phyloP scores from a whole-genome alignment of 2,113 vertebrate species.

The Macrotus californicus region DNA sequence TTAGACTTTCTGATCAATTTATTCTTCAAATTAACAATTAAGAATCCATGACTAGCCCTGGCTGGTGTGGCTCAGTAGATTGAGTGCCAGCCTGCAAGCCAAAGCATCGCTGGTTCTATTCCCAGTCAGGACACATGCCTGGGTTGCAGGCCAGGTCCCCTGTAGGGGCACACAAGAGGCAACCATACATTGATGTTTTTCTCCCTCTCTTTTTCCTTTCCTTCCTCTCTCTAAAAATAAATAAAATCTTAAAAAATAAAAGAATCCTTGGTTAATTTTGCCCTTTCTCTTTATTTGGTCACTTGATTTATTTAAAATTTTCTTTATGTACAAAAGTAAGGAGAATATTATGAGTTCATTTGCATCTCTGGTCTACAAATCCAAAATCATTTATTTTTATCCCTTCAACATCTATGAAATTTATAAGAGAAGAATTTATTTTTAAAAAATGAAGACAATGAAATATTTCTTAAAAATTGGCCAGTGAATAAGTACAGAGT shows the following conservation, averaged over 20 bases:
- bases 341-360: neutral
- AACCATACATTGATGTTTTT: too few relatives aligned
- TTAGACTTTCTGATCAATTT: neutral
- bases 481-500: neutral
- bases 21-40: neutral
- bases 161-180: too few relatives aligned
- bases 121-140: too few relatives aligned
- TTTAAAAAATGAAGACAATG: neutral
- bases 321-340: neutral
- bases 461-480: neutral
- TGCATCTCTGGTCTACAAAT: neutral
- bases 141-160: too few relatives aligned
- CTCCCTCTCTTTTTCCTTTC: too few relatives aligned
- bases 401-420: neutral
- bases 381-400: neutral
- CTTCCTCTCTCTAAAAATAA: too few relatives aligned
- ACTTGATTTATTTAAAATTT: slow-evolving; percentile 11
- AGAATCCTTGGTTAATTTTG: neutral
- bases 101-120: too few relatives aligned
- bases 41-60: too few relatives aligned
- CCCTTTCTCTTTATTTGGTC: neutral
- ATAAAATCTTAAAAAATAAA: too few relatives aligned
- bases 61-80: too few relatives aligned
- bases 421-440: neutral
- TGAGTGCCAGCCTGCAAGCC: too few relatives aligned